These are phyloP conservation scores for Cryptops parisi DNA, from an alignment of 2,888 invertebrate genomes.

Conservation along the genomic window DNA sequence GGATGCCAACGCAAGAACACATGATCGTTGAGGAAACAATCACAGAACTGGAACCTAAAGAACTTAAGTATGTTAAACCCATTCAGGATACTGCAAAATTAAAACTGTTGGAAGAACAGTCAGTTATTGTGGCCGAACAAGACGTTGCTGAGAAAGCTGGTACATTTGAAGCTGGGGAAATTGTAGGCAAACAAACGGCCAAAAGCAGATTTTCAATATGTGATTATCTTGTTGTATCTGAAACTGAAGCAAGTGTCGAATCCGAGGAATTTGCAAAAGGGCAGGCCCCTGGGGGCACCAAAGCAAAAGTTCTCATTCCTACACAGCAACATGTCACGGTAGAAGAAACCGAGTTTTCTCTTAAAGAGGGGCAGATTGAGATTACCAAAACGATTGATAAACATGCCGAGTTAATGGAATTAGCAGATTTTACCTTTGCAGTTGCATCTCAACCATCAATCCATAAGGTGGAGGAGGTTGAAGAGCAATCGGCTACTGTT, in stretches of 20 bases:
- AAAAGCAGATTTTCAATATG: conserved; percentile 25
- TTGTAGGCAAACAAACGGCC: conserved; percentile 40
- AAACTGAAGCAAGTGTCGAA: conserved; percentile 7
- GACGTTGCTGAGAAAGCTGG: conserved; percentile 5
- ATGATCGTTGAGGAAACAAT: conserved; percentile 16
- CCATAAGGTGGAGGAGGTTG: neutral
- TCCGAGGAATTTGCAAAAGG: neutral
- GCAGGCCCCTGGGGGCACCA: conserved; percentile 39
- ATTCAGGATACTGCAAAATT: conserved; percentile 18
- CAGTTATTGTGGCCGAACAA: conserved; percentile 19
- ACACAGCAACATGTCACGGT: conserved; percentile 2
- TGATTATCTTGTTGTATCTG: conserved; percentile 30
- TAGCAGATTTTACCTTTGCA: conserved; percentile 2
- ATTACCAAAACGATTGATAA: neutral
- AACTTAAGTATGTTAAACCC: conserved; percentile 6
- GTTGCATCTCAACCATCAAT: neutral
- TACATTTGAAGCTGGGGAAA: conserved; percentile 1
- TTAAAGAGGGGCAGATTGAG: neutral
- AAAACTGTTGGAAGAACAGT: conserved; percentile 17
- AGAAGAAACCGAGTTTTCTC: conserved; percentile 5
- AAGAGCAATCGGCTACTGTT: neutral
- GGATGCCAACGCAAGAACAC: conserved; percentile 17
- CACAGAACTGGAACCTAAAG: conserved; percentile 5
- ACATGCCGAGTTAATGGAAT: conserved; percentile 1
- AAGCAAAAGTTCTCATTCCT: conserved; percentile 21